Percentiles rank a stretch among this genome's conserved stretches.
Evolutionary conservation across 2,113 vertebrate species (phyloP).

Genomic region (Anser brachyrhynchus): DNA sequence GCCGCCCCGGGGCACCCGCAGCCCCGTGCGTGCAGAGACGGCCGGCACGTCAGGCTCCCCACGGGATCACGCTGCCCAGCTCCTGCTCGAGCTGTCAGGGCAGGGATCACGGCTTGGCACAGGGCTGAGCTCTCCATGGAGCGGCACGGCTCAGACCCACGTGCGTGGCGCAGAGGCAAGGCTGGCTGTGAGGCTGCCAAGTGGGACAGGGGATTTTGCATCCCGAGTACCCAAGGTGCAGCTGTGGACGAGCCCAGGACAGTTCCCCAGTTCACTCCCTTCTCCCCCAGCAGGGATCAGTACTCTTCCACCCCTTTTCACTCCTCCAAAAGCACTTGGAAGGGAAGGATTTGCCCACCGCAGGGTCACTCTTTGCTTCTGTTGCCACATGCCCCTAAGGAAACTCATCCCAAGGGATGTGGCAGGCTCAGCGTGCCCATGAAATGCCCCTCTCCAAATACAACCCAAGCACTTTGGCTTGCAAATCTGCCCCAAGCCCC

Average conservation of each 20-base stretch:
- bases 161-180: rapidly evolving
- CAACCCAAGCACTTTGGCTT: background rate
- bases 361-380: background rate
- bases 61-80: background rate
- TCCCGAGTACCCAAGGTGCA: background rate
- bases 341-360: background rate
- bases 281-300: background rate
- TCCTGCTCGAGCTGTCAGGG: background rate
- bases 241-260: background rate
- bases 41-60: background rate
- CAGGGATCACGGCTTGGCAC: background rate
- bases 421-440: background rate
- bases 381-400: background rate
- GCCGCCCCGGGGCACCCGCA: rapidly evolving
- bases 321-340: background rate
- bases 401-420: background rate
- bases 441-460: background rate
- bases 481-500: background rate
- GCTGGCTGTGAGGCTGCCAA: background rate
- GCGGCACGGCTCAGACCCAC: background rate
- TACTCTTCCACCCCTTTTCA: background rate
- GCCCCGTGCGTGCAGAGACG: background rate
- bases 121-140: background rate
- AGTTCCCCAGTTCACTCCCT: background rate
- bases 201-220: background rate